Percentiles rank a stretch among this genome's conserved stretches.
phyloP scores from a whole-genome alignment of 1,140 invertebrate species.

The Paraescarpia echinospica region DNA sequence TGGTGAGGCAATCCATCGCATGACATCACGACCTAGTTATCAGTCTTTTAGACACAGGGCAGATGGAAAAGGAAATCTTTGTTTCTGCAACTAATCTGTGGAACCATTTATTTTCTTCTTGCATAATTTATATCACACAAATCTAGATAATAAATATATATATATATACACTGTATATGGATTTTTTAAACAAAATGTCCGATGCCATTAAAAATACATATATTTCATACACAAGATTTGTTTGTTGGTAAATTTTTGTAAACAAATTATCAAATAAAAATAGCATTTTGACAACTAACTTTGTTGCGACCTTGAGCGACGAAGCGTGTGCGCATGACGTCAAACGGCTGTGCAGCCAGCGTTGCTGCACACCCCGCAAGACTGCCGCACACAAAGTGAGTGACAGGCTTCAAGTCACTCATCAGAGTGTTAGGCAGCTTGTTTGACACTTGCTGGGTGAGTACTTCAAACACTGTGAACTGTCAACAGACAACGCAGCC shows the following conservation, averaged over 20 bases:
- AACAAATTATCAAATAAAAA: not conserved
- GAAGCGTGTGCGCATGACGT: slow-evolving; percentile 89
- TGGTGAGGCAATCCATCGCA: no score
- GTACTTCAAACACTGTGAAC: slow-evolving; percentile 62
- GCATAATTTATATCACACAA: no score
- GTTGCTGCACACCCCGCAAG: slow-evolving; percentile 79
- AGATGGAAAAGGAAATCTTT: no score
- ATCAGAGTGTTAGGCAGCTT: slow-evolving; percentile 36
- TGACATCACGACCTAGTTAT: no score
- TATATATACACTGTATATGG: no score
- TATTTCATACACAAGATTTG: not conserved
- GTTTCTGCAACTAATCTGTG: no score
- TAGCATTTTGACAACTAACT: slow-evolving; percentile 52
- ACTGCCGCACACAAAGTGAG: slow-evolving; percentile 78
- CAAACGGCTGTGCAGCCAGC: slow-evolving; percentile 81
- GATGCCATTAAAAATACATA: not conserved
- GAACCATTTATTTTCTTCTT: no score
- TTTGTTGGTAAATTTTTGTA: not conserved
- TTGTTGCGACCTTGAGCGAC: slow-evolving; percentile 84
- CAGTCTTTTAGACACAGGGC: no score
- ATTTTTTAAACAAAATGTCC: no score
- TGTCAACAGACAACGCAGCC: slow-evolving; percentile 39
- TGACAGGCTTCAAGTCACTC: slow-evolving; percentile 54
- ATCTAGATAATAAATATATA: no score
- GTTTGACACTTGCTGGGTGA: slow-evolving; percentile 54